Evolutionary conservation across 2,797 vertebrate genomes (phyloP), one percentile per base, ranked within the genome.

Genomic region (Xiphophorus birchmanni): DNA sequence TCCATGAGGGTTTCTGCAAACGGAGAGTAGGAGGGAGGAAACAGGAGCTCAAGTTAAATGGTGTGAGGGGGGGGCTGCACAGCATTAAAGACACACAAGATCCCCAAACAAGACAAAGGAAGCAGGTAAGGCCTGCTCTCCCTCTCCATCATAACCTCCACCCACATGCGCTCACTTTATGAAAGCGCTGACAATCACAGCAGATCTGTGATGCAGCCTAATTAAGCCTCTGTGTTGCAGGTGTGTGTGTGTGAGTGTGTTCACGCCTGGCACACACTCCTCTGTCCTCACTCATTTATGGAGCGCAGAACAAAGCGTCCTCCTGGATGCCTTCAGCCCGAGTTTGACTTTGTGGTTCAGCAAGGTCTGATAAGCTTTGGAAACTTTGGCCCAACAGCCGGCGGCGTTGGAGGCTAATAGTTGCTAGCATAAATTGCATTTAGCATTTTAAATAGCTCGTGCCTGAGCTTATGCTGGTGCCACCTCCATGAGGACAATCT

Each of bases 1-100:
- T 99, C 98, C 97, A 99, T 99, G 89, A 99, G 96, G 79, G 98
- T 99, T 95, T 99, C 98, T 99, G 95, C 80, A 97, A 90, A 92
- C 86, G 83, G 88, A 90, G 84, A 94, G 90, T 78, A 87, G 86
- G 84, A 91, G 89, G 83, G 81, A 81, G 82, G 83, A 84, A 54
- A 90, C 73, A 88, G 81, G 83, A 86, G 87, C 78, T 58, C 73
- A 56, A 89, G 81, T 84, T 81, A 81, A 87, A 85, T 45, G 50
- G 74, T 81, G 76, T 75, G 67, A 77, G 18, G 7, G 9, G 8
- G 10, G 23, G 77, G 81, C 78, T 80, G 77, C 80, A 82, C 69
- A 72, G 67, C 81, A 81, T 81, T 82, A 84, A 81, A 75, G 79
- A 87, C 88, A 89, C 83, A 80, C 50, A 67, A 78, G 48, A 73